A percentile compares a stretch with the other conserved stretches of the same genome.
phyloP scores from a whole-genome alignment of 2,888 invertebrate species.

The Cybosia mesomella region DNA sequence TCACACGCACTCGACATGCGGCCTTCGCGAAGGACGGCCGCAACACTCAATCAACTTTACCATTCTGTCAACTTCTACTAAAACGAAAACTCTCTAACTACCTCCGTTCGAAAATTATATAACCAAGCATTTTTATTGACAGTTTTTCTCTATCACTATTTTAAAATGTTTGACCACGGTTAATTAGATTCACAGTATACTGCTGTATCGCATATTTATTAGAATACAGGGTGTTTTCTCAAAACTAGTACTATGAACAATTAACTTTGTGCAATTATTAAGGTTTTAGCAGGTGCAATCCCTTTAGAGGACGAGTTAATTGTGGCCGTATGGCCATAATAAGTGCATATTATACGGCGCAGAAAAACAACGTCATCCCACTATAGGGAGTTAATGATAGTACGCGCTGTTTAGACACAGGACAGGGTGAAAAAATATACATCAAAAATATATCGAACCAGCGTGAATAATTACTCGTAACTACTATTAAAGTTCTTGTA shows the following conservation, averaged over 20 bases:
- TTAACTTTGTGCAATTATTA: slow-evolving; percentile 71
- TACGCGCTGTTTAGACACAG: slow-evolving; percentile 56
- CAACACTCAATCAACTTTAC: slow-evolving; percentile 57
- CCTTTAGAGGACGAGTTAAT: slow-evolving; percentile 74
- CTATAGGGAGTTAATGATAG: slow-evolving; percentile 73
- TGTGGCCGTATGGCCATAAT: slow-evolving; percentile 67
- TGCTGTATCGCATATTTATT: slow-evolving; percentile 38
- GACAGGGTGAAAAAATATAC: slow-evolving; percentile 46
- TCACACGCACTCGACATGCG: slow-evolving; percentile 72
- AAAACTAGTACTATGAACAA: slow-evolving; percentile 67
- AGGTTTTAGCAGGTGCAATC: slow-evolving; percentile 79
- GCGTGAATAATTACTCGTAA: slow-evolving; percentile 56
- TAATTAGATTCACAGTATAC: slow-evolving; percentile 40
- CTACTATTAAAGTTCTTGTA: slow-evolving; percentile 22
- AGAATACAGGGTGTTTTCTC: slow-evolving; percentile 44
- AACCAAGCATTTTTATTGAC: background rate
- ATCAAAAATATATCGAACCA: slow-evolving; percentile 62
- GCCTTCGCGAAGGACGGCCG: slow-evolving; percentile 78
- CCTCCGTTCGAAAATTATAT: background rate
- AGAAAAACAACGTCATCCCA: slow-evolving; percentile 65
- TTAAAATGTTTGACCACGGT: background rate
- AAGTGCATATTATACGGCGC: slow-evolving; percentile 68
- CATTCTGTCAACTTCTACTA: slow-evolving; percentile 32
- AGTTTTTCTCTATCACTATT: background rate
- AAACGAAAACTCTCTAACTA: background rate